Percentiles rank a stretch among this genome's conserved stretches.
Conservation (phyloP, 2,113 vertebrate genomes). For the Murina feae region DNA sequence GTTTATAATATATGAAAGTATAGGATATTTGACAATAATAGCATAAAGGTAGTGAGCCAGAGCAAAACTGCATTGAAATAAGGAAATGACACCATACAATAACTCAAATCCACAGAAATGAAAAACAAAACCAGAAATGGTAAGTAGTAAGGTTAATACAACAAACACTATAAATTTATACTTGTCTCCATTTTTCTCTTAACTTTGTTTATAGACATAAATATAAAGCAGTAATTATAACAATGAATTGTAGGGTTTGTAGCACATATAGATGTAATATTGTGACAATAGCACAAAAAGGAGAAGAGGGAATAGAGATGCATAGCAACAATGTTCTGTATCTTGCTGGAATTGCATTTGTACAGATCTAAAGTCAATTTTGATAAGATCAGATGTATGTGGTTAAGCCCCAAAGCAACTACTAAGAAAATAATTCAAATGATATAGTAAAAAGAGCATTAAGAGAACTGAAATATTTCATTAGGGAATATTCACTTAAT, state of each 20-base stretch:
- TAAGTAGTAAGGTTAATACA: neutral
- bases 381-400: neutral
- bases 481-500: neutral
- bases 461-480: neutral
- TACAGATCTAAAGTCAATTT: neutral
- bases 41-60: neutral
- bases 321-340: neutral
- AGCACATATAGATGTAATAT: neutral
- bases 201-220: neutral
- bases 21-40: neutral
- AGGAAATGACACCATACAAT: neutral
- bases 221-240: neutral
- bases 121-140: neutral
- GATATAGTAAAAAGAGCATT: neutral
- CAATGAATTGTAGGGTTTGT: neutral
- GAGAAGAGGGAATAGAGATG: neutral
- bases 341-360: neutral
- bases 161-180: neutral
- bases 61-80: neutral
- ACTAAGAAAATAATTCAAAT: neutral
- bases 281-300: neutral
- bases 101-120: neutral
- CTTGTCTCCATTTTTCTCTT: neutral
- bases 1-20: neutral
- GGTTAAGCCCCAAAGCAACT: neutral